A percentile compares a stretch with the other conserved stretches of the same genome.
phyloP scores from a whole-genome alignment of 2,888 invertebrate genomes.

The Gerosis bhagava region DNA sequence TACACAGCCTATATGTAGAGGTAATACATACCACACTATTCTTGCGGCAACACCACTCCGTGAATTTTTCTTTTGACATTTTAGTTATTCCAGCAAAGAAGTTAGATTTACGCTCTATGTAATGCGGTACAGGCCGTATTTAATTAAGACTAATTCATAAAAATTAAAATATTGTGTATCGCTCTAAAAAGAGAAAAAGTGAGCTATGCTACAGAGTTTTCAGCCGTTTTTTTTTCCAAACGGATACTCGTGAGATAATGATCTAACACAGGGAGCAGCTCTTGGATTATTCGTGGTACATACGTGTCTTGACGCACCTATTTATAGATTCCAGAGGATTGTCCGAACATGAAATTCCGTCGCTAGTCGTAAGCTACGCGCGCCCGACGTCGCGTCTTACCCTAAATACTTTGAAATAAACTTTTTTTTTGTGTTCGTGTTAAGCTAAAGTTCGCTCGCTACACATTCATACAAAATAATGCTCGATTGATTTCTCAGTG shows the following conservation, averaged over 20 bases:
- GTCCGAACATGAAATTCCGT: constrained; percentile 67
- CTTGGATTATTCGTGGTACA: constrained; percentile 45
- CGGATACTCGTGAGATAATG: constrained; percentile 16
- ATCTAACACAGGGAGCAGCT: constrained; percentile 28
- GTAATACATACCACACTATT: too few species aligned
- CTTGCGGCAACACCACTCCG: too few species aligned
- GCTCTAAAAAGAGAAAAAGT: too few species aligned
- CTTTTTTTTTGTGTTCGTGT: constrained; percentile 22
- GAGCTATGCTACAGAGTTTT: too few species aligned
- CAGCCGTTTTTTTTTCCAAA: constrained; percentile 10
- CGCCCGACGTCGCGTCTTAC: constrained; percentile 51
- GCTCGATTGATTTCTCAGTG: constrained; percentile 45
- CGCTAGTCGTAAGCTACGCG: constrained; percentile 65
- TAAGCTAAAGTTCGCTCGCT: constrained; percentile 18
- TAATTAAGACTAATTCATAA: too few species aligned
- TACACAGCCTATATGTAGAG: too few species aligned
- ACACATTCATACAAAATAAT: constrained; percentile 33
- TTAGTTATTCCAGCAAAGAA: too few species aligned
- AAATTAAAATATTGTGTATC: too few species aligned
- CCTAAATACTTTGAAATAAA: constrained; percentile 29
- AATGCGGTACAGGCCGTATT: too few species aligned
- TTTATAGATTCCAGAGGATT: constrained; percentile 82
- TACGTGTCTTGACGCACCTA: constrained; percentile 59
- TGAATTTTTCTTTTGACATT: too few species aligned
- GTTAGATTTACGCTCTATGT: too few species aligned